Evolutionary conservation across 1,140 invertebrate species (phyloP), one percentile per base, ranked within the genome.

Genomic region (Venustaconcha ellipsiformis): DNA sequence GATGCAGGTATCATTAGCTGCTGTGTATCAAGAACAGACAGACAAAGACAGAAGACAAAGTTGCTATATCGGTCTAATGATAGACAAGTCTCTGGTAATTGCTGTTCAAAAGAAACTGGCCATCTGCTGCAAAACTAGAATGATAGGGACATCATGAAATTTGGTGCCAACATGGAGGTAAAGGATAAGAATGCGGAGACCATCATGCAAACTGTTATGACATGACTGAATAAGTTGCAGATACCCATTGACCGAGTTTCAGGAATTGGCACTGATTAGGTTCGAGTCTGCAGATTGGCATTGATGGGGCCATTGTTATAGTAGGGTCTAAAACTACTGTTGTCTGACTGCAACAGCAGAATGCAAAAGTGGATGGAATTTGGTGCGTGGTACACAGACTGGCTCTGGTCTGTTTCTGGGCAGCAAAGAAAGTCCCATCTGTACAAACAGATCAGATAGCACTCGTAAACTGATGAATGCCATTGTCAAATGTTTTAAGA

Each of bases 371-470:
- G 70, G 70, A n/a, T n/a, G n/a, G n/a, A n/a, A n/a, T n/a, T n/a
- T n/a, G n/a, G n/a, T 71, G 70, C 55, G 70, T 71, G 17, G 70
- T 58, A 18, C 70, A 71, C 58, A 60, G 14, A 18, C 23, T 71
- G 57, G 70, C 70, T 26, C 58, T 71, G 0, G 70, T 71, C 4
- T 60, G 57, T 62, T 48, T 37, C 14, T 71, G 70, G 70, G 70
- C 57, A 62, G 15, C 70, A 0, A 71, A 71, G 58, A 17, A 14
- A 37, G 58, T 71, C 26, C n/a, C 57, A 58, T 71, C 60, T 23
- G 18, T 71, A 14, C 4, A 71, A 18, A 71, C n/a, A n/a, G n/a
- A n/a, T n/a, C n/a, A n/a, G n/a, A n/a, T n/a, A n/a, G n/a, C n/a
- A n/a, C n/a, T n/a, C n/a, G n/a, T n/a, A n/a, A 71, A 60, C 0